phyloP scores from a whole-genome alignment of 2,113 vertebrate species.

The Riparia riparia region DNA sequence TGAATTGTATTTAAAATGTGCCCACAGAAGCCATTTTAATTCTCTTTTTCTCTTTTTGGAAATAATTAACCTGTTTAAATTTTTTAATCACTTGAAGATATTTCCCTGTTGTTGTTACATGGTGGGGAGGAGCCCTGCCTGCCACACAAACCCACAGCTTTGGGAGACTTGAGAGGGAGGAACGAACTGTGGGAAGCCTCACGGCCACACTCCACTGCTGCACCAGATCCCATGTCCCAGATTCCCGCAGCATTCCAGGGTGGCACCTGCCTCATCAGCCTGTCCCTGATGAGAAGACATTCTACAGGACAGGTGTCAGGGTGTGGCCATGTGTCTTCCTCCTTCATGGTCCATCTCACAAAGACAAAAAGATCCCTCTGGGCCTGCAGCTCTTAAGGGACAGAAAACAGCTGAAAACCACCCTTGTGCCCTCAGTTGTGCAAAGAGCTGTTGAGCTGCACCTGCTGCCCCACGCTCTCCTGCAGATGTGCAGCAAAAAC shows the following conservation, averaged over 20 bases:
- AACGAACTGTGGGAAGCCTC: not conserved
- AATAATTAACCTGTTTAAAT: conserved; percentile 69
- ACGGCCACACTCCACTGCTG: accelerated
- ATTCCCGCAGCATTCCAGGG: not conserved
- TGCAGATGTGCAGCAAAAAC: accelerated
- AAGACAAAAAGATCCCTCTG: not conserved
- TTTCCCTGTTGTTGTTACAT: not conserved
- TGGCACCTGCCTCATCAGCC: not conserved
- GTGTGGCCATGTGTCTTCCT: not conserved
- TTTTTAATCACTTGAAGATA: conserved; percentile 58
- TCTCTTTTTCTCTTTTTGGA: conserved; percentile 54
- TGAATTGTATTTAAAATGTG: conserved; percentile 69
- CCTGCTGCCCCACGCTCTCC: not conserved
- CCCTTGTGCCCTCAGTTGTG: not conserved
- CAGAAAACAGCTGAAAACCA: not conserved
- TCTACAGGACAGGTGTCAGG: not conserved
- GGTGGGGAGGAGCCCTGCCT: not conserved
- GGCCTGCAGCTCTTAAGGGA: not conserved
- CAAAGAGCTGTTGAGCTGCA: not conserved
- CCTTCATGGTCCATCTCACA: not conserved
- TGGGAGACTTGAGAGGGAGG: not conserved
- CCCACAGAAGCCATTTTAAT: conserved; percentile 64
- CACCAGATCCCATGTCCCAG: not conserved
- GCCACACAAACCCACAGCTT: not conserved
- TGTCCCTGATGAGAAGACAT: not conserved